A percentile compares a stretch with the other conserved stretches of the same genome.
Evolutionary conservation across 1,140 invertebrate genomes (phyloP).

Genomic region (Drosophila albomicans): DNA sequence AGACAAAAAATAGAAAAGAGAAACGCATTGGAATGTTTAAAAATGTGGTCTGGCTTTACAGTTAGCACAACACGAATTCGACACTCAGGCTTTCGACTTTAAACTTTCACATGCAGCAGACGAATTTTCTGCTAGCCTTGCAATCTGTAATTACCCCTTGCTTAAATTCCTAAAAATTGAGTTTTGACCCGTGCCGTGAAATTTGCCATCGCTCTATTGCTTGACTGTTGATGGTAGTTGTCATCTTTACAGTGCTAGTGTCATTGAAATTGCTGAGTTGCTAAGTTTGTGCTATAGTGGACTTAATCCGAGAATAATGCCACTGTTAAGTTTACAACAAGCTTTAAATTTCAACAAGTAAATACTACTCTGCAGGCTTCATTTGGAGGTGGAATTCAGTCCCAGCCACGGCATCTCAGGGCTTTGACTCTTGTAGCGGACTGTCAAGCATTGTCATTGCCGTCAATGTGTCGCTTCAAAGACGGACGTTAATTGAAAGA

Average conservation of each 20-base stretch:
- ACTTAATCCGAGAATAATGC: slow-evolving; percentile 52
- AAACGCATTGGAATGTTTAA: slow-evolving; percentile 44
- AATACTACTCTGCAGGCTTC: background rate
- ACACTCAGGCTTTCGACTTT: slow-evolving; percentile 8
- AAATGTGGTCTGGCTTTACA: slow-evolving; percentile 48
- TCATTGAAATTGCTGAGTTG: slow-evolving; percentile 33
- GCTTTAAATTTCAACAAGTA: slow-evolving; percentile 23
- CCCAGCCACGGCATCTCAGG: slow-evolving; percentile 14
- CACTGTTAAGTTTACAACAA: slow-evolving; percentile 52
- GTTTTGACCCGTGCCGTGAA: slow-evolving; percentile 30
- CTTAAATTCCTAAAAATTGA: slow-evolving; percentile 39
- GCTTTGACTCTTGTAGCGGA: slow-evolving; percentile 47
- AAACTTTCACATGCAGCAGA: slow-evolving; percentile 58
- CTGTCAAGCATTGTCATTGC: slow-evolving; percentile 12
- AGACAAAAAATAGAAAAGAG: slow-evolving; percentile 28
- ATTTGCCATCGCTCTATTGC: background rate
- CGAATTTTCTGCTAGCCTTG: slow-evolving; percentile 66
- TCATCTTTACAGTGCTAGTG: background rate
- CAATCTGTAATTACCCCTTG: slow-evolving; percentile 33
- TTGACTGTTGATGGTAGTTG: slow-evolving; percentile 22
- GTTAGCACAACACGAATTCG: background rate
- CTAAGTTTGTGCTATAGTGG: slow-evolving; percentile 46
- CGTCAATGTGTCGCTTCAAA: slow-evolving; percentile 37
- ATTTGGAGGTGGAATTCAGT: background rate
- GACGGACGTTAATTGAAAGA: slow-evolving; percentile 36